phyloP scores from a whole-genome alignment of 2,113 vertebrate genomes.

The Oenanthe oenanthe region DNA sequence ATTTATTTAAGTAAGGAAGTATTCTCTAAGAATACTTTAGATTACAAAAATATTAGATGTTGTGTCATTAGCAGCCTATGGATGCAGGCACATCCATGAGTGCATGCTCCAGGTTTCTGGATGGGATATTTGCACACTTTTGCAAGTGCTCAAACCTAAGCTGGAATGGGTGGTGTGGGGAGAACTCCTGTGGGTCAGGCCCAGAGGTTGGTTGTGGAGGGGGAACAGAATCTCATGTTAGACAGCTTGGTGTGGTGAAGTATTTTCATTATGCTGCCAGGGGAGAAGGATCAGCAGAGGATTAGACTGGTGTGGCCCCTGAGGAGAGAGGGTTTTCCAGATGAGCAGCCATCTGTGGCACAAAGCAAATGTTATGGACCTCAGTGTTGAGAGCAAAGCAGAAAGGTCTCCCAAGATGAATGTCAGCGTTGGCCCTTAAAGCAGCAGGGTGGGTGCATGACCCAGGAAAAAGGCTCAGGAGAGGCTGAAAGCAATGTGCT shows the following conservation, averaged over 20 bases:
- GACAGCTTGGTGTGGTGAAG: fast-evolving
- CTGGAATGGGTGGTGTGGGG: background rate
- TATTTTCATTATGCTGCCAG: background rate
- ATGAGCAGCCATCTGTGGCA: background rate
- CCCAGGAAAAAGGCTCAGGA: background rate
- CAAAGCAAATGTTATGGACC: background rate
- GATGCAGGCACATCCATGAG: background rate
- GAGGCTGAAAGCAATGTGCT: background rate
- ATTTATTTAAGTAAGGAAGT: background rate
- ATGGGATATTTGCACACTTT: background rate
- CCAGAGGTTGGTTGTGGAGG: background rate
- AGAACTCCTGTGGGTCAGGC: background rate
- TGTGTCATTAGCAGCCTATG: background rate
- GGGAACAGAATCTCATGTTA: background rate
- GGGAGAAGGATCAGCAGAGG: background rate
- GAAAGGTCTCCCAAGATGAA: background rate
- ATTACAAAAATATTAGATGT: background rate
- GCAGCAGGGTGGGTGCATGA: background rate
- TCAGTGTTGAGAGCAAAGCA: background rate
- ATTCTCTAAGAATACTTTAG: background rate
- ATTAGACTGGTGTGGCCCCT: background rate
- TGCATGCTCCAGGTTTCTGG: background rate
- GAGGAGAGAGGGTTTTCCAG: background rate
- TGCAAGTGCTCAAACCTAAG: background rate
- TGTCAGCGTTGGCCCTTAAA: background rate